These are phyloP conservation scores for Macrostomum lignano DNA, from an alignment of 1,140 invertebrate genomes.

Conservation along the genomic window DNA sequence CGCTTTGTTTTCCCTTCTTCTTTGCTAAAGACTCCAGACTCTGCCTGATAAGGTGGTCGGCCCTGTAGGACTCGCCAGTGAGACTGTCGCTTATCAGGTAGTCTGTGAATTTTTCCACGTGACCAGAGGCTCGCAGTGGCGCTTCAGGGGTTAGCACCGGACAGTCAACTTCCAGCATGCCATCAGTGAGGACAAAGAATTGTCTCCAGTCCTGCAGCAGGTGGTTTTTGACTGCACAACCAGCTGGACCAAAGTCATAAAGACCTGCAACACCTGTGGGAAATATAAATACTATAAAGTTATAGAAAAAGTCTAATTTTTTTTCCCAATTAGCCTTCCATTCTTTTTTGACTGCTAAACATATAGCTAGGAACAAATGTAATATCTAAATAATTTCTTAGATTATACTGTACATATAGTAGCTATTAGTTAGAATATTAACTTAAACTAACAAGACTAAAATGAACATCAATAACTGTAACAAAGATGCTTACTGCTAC, in stretches of 20 bases:
- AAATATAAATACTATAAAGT: conserved; percentile 92
- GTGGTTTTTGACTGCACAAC: conserved; percentile 84
- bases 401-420: too few species aligned
- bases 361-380: too few species aligned
- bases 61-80: conserved; percentile 74
- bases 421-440: too few species aligned
- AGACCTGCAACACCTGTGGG: conserved; percentile 67
- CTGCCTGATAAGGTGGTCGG: conserved; percentile 83
- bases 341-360: too few species aligned
- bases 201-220: conserved; percentile 69
- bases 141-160: conserved; percentile 81
- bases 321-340: conserved; percentile 86
- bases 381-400: too few species aligned
- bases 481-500: too few species aligned
- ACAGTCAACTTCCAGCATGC: conserved; percentile 94
- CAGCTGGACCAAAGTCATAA: conserved; percentile 97
- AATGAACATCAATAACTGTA: too few species aligned
- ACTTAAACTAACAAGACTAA: too few species aligned
- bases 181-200: conserved; percentile 81
- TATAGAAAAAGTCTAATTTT: conserved; percentile 93
- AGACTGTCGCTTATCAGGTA: conserved; percentile 91
- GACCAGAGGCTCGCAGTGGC: conserved; percentile 83
- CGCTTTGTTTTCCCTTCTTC: not conserved
- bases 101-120: conserved; percentile 93
- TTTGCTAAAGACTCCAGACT: conserved; percentile 1